Evolutionary conservation across 2,113 vertebrate species (phyloP).

Genomic region (Ramphastos sulfuratus): DNA sequence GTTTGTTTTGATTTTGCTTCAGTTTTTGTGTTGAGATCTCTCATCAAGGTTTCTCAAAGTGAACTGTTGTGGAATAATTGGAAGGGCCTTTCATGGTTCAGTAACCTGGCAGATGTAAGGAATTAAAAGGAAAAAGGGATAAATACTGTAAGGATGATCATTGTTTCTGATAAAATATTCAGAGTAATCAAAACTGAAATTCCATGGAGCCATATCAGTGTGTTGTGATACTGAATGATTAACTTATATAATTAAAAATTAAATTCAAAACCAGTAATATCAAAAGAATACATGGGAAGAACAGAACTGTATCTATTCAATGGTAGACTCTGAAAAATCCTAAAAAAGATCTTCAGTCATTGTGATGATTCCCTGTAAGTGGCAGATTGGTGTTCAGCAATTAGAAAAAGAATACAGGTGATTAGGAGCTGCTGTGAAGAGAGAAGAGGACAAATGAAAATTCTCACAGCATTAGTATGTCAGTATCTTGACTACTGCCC

Average conservation of each 20-base stretch:
- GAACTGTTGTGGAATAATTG: neutral
- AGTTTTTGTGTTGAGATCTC: neutral
- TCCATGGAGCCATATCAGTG: neutral
- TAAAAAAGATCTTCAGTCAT: neutral
- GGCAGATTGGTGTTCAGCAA: neutral
- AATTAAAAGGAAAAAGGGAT: neutral
- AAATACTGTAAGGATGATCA: neutral
- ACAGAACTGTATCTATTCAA: rapidly evolving
- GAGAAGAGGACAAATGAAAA: neutral
- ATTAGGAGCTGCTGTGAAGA: neutral
- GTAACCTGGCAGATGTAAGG: neutral
- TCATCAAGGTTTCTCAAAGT: neutral
- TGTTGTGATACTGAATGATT: neutral
- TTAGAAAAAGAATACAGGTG: neutral
- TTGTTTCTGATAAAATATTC: neutral
- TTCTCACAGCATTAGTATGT: neutral
- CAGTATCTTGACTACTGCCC: neutral
- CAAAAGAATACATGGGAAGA: neutral
- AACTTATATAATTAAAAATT: neutral
- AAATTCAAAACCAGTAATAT: neutral
- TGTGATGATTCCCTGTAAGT: neutral
- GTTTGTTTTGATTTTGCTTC: too few relatives aligned
- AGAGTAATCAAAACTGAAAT: neutral
- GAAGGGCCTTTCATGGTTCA: neutral
- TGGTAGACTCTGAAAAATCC: neutral